Evolutionary conservation across 1,140 invertebrate species (phyloP).

Genomic region (Pinna nobilis): DNA sequence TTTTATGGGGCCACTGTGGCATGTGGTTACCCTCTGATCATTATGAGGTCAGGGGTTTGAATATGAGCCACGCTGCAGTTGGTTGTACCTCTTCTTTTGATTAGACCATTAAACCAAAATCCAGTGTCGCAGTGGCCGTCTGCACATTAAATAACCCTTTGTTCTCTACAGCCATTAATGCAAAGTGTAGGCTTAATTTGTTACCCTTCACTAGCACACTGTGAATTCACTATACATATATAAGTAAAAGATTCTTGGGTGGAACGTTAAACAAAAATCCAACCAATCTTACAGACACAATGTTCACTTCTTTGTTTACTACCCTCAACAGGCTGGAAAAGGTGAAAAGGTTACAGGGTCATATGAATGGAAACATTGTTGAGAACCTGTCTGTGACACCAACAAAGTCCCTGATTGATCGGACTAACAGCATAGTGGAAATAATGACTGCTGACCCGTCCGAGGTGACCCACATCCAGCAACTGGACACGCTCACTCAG

Average conservation of each 20-base stretch:
- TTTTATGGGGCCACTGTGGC: no score
- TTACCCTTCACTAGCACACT: no score
- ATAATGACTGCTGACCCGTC: constrained; percentile 41
- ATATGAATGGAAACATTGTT: constrained; percentile 30
- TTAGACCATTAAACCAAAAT: no score
- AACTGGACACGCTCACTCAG: constrained; percentile 73
- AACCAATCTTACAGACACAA: not conserved
- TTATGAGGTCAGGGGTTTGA: no score
- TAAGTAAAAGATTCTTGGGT: not conserved
- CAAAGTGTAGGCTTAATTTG: no score
- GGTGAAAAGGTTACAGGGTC: constrained; percentile 39
- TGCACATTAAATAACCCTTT: no score
- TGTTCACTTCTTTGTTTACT: not conserved
- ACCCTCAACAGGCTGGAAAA: constrained; percentile 52
- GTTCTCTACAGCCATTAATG: no score
- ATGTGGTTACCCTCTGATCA: no score
- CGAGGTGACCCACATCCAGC: constrained; percentile 70
- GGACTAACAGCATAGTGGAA: constrained; percentile 50
- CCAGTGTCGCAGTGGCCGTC: no score
- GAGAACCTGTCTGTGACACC: constrained; percentile 43
- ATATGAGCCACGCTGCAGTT: no score
- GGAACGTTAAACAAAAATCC: not conserved
- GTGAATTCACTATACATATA: no score
- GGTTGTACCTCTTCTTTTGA: no score
- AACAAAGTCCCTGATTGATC: constrained; percentile 44